Percentiles rank a stretch among this genome's conserved stretches.
Conservation (phyloP, 2,888 invertebrate species). For the Apotomis turbidana region DNA sequence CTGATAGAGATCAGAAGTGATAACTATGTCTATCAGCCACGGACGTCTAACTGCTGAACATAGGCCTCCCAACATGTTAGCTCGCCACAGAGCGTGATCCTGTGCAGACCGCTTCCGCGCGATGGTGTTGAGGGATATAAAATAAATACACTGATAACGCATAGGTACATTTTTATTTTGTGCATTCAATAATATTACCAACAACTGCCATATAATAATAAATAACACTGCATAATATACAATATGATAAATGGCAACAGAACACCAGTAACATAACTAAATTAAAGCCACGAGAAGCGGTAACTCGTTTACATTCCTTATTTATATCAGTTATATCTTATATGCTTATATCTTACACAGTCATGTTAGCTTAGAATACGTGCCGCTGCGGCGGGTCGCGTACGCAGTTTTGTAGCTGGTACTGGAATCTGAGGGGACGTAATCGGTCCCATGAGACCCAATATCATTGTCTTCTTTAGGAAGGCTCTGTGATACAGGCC, state of each 20-base stretch:
- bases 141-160: constrained; percentile 10
- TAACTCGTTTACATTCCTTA: constrained; percentile 28
- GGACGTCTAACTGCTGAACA: no score
- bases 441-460: constrained; percentile 62
- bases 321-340: constrained; percentile 16
- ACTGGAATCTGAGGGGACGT: constrained; percentile 62
- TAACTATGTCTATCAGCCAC: no score
- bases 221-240: constrained; percentile 30
- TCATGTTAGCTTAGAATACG: constrained; percentile 61
- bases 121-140: neutral
- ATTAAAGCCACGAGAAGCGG: constrained; percentile 20
- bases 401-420: constrained; percentile 68
- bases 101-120: no score
- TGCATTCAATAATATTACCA: constrained; percentile 36
- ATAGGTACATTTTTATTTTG: constrained; percentile 29
- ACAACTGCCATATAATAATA: constrained; percentile 35
- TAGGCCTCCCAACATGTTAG: no score
- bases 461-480: constrained; percentile 73
- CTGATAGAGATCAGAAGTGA: no score
- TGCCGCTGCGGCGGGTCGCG: constrained; percentile 57
- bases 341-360: constrained; percentile 20
- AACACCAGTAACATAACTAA: constrained; percentile 34
- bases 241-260: constrained; percentile 30
- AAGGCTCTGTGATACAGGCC: constrained; percentile 57
- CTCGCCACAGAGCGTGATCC: no score